Evolutionary conservation across 1,140 invertebrate species (phyloP).

Genomic region (Bursaphelenchus mucronatus): DNA sequence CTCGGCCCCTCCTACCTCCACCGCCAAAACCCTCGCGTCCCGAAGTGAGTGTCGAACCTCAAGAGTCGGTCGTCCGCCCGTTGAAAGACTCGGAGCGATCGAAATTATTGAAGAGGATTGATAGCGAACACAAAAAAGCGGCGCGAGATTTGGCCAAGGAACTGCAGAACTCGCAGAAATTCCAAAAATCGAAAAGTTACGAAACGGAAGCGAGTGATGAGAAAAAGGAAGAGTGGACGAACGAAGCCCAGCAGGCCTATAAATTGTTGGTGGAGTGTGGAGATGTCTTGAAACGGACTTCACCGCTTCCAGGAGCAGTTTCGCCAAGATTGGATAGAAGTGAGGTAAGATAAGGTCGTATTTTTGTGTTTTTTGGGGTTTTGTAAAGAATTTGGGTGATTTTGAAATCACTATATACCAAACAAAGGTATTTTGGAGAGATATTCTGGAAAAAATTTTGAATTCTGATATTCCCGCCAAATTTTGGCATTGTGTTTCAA

Average conservation of each 20-base stretch:
- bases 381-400: too few relatives aligned
- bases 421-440: too few relatives aligned
- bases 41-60: not conserved
- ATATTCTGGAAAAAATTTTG: too few relatives aligned
- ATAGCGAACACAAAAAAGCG: constrained; percentile 45
- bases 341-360: too few relatives aligned
- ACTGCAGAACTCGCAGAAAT: constrained; percentile 18
- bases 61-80: constrained; percentile 2
- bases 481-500: too few relatives aligned
- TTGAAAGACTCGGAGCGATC: constrained; percentile 40
- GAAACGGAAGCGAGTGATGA: constrained; percentile 23
- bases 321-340: too few relatives aligned
- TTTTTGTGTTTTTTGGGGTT: too few relatives aligned
- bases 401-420: not conserved
- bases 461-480: too few relatives aligned
- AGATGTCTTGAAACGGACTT: constrained; percentile 32
- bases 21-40: not conserved
- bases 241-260: constrained; percentile 58
- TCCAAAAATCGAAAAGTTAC: constrained; percentile 1
- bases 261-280: constrained; percentile 59
- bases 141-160: constrained; percentile 32
- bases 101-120: constrained; percentile 30
- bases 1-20: constrained; percentile 35
- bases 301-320: constrained; percentile 3
- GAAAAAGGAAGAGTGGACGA: constrained; percentile 44